A percentile compares a stretch with the other conserved stretches of the same genome.
phyloP scores from a whole-genome alignment of 2,113 vertebrate species.

The Platichthys flesus region DNA sequence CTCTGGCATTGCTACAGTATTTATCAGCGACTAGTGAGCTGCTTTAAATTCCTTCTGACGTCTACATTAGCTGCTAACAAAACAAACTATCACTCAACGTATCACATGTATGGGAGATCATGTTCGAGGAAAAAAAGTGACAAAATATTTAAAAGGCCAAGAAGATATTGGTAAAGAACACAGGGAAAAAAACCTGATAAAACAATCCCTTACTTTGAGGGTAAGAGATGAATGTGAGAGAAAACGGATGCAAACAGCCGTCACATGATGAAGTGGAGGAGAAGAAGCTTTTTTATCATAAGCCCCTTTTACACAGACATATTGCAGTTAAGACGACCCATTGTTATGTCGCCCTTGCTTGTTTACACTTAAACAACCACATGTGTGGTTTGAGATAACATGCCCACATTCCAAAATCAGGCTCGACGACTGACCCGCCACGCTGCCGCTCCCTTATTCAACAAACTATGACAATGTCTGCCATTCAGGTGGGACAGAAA shows the following conservation, averaged over 20 bases:
- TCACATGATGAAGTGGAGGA: conserved; percentile 26
- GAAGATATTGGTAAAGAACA: conserved; percentile 25
- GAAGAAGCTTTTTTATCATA: conserved; percentile 27
- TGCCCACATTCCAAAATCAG: neutral
- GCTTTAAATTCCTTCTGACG: conserved; percentile 54
- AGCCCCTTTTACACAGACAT: neutral
- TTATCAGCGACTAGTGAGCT: conserved; percentile 48
- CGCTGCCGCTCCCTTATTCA: neutral
- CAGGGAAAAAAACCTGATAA: conserved; percentile 25
- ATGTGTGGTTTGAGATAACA: neutral
- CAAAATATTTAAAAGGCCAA: conserved; percentile 9
- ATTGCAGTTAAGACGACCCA: neutral
- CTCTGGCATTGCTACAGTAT: conserved; percentile 76
- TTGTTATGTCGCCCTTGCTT: neutral
- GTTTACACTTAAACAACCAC: neutral
- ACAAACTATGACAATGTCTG: neutral
- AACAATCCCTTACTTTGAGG: conserved; percentile 7
- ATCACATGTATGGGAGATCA: conserved; percentile 70
- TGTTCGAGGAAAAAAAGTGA: conserved; percentile 46
- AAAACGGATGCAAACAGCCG: conserved; percentile 18
- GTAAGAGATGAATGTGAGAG: conserved; percentile 13
- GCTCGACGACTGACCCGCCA: neutral
- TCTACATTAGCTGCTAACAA: conserved; percentile 61
- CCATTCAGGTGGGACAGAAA: neutral
- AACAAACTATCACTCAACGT: conserved; percentile 50